These are phyloP conservation scores for Stenurella melanura DNA, from an alignment of 2,888 invertebrate species.

Conservation along the genomic window DNA sequence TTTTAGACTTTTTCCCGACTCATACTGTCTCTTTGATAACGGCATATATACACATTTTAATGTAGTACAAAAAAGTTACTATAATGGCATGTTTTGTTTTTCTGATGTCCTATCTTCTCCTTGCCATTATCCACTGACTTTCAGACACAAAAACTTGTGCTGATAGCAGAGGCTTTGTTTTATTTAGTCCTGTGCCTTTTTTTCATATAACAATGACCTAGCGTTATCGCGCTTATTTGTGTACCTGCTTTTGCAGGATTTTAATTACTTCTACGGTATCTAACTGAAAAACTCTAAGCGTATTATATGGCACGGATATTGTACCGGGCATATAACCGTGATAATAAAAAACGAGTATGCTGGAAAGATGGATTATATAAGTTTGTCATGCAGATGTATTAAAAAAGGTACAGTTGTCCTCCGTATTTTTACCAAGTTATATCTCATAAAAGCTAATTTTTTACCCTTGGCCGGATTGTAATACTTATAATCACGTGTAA, in stretches of 20 bases:
- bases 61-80: background rate
- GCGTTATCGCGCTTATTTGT: constrained; percentile 33
- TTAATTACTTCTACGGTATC: constrained; percentile 28
- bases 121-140: constrained; percentile 22
- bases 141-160: constrained; percentile 27
- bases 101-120: constrained; percentile 5
- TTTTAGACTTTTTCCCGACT: background rate
- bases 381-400: background rate
- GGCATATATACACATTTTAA: background rate
- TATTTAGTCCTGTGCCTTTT: constrained; percentile 22
- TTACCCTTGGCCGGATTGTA: no score
- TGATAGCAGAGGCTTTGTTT: constrained; percentile 35
- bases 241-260: constrained; percentile 32
- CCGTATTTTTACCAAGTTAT: no score
- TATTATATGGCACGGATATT: background rate
- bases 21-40: background rate
- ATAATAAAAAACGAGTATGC: background rate
- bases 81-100: constrained; percentile 4
- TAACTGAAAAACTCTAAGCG: constrained; percentile 13
- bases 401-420: no score
- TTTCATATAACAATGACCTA: constrained; percentile 20
- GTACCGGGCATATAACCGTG: background rate
- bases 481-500: no score
- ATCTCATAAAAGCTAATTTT: no score
- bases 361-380: background rate